Evolutionary conservation across 1,140 invertebrate genomes (phyloP), one percentile per base, ranked within the genome.

Genomic region (Watersipora subatra): DNA sequence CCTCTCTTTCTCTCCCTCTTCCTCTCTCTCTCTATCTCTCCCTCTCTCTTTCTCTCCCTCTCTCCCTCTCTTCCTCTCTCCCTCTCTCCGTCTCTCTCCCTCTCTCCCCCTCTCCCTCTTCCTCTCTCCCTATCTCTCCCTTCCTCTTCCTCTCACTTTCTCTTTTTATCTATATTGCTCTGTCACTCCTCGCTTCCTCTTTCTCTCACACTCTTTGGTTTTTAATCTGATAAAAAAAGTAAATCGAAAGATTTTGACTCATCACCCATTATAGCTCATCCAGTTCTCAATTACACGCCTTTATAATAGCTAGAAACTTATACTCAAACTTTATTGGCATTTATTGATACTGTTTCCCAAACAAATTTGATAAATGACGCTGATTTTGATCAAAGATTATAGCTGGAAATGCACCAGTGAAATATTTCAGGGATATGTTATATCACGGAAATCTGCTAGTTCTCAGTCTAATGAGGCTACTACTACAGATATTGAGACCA

Each of bases 1-100:
- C 26, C 46, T 46, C 62, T 58, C 20, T 57, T 65, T 25, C 57
- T 22, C 57, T 29, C 28, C 62, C 29, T 30, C n/a, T n/a, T n/a
- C n/a, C n/a, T n/a, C n/a, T n/a, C n/a, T n/a, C n/a, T n/a, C n/a
- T n/a, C n/a, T n/a, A n/a, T n/a, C n/a, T n/a, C n/a, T n/a, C n/a
- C n/a, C n/a, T n/a, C n/a, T n/a, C n/a, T n/a, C n/a, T n/a, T 64
- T 57, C 63, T 27, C 55, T 30, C 63, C 61, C 58, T 59, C 63
- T 63, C 65, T 46, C 62, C 56, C 55, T 28, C 57, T 61, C 30
- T 59, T 64, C 62, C 61, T 28, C 46, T 64, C 56, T 30, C 46
- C 27, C 25, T 28, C 34, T 67, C 28, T 29, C 28, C 20, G 22
- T 3, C 57, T 2, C 19, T 28, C 28, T 57, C 20, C 63, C 27